Conservation (phyloP, 2,888 invertebrate species). For the Drosophila picticornis region DNA sequence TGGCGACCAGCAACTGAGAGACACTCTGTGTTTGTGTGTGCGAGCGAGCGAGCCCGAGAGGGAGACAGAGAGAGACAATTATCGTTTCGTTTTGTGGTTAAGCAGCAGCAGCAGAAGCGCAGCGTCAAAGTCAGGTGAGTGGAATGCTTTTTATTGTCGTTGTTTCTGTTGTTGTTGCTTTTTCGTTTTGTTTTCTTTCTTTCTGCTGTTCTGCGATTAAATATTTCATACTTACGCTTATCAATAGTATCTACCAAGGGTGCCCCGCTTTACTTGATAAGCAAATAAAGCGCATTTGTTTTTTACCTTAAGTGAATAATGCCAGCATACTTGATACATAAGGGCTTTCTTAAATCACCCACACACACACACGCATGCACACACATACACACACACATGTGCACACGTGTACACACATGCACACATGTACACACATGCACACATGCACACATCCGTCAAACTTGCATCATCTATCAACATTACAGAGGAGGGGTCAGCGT, state of each 20-base stretch:
- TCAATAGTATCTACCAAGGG: constrained; percentile 70
- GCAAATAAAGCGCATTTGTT: constrained; percentile 45
- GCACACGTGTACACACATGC: not conserved
- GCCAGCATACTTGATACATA: constrained; percentile 4
- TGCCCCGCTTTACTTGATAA: constrained; percentile 67
- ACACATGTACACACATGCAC: constrained; percentile 24
- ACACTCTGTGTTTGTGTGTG: constrained; percentile 1
- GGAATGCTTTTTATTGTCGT: constrained; percentile 47
- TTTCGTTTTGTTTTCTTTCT: constrained; percentile 53
- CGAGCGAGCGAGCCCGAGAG: constrained; percentile 11
- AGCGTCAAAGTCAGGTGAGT: constrained; percentile 69
- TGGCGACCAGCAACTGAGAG: constrained; percentile 20
- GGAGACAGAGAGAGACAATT: constrained; percentile 34
- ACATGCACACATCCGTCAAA: constrained; percentile 38
- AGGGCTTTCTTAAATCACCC: constrained; percentile 8
- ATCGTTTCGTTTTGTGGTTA: constrained; percentile 52
- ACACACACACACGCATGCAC: constrained; percentile 2
- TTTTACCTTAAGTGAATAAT: constrained; percentile 32
- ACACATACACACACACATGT: constrained; percentile 17
- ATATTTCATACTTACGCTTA: constrained; percentile 73
- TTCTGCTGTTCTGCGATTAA: constrained; percentile 65
- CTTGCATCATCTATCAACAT: constrained; percentile 43
- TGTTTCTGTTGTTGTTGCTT: constrained; percentile 6
- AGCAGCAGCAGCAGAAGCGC: constrained; percentile 46
- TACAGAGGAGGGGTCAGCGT: constrained; percentile 12